Base-by-base conservation (phyloP, 1,140 invertebrate species). In the Drosophila nigrodunni region DNA sequence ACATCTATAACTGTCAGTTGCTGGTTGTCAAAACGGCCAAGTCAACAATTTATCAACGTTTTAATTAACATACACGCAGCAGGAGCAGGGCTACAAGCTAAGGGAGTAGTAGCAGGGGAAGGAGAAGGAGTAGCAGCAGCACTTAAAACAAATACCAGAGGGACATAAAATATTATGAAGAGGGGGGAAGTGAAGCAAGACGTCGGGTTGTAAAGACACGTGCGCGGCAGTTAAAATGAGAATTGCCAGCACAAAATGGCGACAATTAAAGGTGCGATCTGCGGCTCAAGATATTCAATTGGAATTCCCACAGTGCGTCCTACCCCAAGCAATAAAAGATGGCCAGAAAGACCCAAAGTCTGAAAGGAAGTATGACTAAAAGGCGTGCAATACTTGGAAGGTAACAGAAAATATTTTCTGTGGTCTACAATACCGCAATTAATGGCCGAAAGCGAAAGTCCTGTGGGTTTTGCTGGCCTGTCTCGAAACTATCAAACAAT, bases 1-100 rank as follows among this genome's bases (percentile, higher is more conserved):
- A 39, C 25, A 62, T 49, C 59, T 49, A 50, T 57, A 68, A 35
- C 37, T 55, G 62, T 49, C 62, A 57, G 57, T 61, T 61, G 66
- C 37, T 44, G 57, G 30, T 58, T 69, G 60, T 75, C 72, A 75
- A 74, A 65, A 66, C 57, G 66, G 47, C 58, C 50, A 67, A 78
- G 76, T 74, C 62, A 64, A 61, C 75, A 77, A 87, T 82, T 87
- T 77, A 82, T 82, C 65, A 87, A 77, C 65, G 69, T 82, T 79
- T 87, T 87, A 86, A 87, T 87, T 87, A 87, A 72, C 72, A 74
- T 77, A 82, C 68, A 66, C 71, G 58, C 37, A 64, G 52, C 7
- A 41, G 41, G 34, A 44, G 62, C 55, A 37, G 68, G 60, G 61
- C 74, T 60, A 75, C 59, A 74, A 7, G 30, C 7, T 9, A 9